Base-by-base conservation (phyloP, 2,888 invertebrate genomes). In the Amiota communis region DNA sequence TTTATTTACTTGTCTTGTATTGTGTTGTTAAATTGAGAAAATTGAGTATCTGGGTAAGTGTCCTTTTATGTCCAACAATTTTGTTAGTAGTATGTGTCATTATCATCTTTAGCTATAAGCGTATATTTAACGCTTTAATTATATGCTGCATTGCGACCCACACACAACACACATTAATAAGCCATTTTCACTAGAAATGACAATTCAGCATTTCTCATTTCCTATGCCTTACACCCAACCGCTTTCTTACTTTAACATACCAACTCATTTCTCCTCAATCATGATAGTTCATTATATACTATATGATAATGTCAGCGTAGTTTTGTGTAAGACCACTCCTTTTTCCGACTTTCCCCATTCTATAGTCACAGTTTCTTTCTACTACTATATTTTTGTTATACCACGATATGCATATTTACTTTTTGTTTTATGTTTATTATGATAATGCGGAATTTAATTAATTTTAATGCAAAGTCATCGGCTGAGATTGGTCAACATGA, bases 401-500 rank as follows among this genome's bases (percentile, higher is more conserved):
- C 36, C 6, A 36, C 36, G 36, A 36, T 4, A 36, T 36, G 36
- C 36, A 36, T 36, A 36, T 23, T 68, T 51, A 13, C 36, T 65
- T 46, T n/a, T 68, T 51, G 23, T 23, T 53, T 23, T 68, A 20
- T 53, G 23, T 17, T 36, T 51, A 53, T 68, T 67, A 49, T 68
- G n/a, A 23, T 53, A 68, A 51, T 68, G 67, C 51, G 23, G 23
- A 20, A 51, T 36, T 53, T 68, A 68, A 68, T 68, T 68, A 68
- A 48, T 65, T 65, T 65, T 48, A 65, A 65, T 65, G 65, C 48
- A 65, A 10, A 65, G 15, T 36, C 23, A 23, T 23, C 23, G 23
- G 23, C 23, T 23, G 23, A 23, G 23, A 23, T 23, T 23, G 23
- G 23, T 23, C 36, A 36, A 36, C 36, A 36, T 36, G 36, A 36